Base-by-base conservation (phyloP, 2,888 invertebrate species). In the Lamproptera curius region DNA sequence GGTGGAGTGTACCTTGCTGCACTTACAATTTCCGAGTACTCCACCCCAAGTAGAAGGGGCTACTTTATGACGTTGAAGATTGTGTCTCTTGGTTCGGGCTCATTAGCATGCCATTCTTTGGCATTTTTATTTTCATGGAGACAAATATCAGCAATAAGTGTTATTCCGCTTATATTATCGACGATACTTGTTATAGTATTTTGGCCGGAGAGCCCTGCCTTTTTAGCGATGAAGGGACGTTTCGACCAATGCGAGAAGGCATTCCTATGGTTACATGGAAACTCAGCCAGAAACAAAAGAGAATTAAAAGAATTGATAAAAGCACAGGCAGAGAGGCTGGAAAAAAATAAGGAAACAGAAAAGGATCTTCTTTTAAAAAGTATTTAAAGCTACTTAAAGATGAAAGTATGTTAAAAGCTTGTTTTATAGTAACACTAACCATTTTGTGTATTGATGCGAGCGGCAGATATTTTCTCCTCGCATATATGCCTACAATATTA, bases 141-240 rank as follows among this genome's bases (percentile, higher is more conserved):
- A 50, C 59, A 69, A 43, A 61, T 70, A 17, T 51, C 64, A 4
- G 45, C 53, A 0, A 52, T 64, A 26, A 52, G 61, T 6, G 45
- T 57, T 9, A 13, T 55, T 1, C 41, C 52, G 2, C 38, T 58
- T 1, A n/a, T 63, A 0, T 4, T 63, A 14, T 61, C 67, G 0
- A 38, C 58, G 0, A n/a, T n/a, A n/a, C n/a, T n/a, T n/a, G n/a
- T n/a, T n/a, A n/a, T n/a, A n/a, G 3, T 20, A 5, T 65, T 63
- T 9, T 73, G 70, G 70, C 65, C 65, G 0, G 73, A 72, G 49
- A 73, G 70, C 26, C 73, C 72, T 0, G 55, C 63, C 0, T 63
- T 51, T 46, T 52, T 68, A 3, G 73, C 69, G 0, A 53, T 65
- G 52, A 71, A 62, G 52, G 69, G 70, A 4, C 59, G 56, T 28